Evolutionary conservation across 2,113 vertebrate genomes (phyloP).

Genomic region (Carassius auratus): DNA sequence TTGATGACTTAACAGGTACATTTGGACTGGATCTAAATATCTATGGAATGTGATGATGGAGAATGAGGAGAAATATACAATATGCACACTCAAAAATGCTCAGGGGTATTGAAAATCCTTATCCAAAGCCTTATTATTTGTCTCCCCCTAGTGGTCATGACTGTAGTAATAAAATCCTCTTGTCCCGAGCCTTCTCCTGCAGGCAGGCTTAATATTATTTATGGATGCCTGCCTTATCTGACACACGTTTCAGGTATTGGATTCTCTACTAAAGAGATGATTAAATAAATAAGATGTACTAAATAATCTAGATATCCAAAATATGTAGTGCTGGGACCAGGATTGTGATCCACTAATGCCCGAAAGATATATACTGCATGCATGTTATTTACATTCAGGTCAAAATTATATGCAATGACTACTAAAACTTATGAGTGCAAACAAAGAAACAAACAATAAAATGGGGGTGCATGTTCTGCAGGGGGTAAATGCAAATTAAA

Average conservation of each 20-base stretch:
- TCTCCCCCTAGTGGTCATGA: conserved; percentile 42
- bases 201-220: not conserved
- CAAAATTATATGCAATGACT: too few relatives aligned
- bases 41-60: conserved; percentile 9
- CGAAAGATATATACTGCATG: not conserved
- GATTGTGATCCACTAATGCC: not conserved
- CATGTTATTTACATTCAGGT: not conserved
- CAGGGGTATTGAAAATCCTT: not conserved
- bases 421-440: not conserved
- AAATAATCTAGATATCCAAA: not conserved
- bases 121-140: conserved; percentile 10
- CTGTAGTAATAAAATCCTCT: not conserved
- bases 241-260: too few relatives aligned
- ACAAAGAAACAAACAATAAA: too few relatives aligned
- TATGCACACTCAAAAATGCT: not conserved
- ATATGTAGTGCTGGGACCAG: not conserved
- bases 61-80: not conserved
- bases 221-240: not conserved
- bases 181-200: not conserved
- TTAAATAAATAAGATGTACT: not conserved
- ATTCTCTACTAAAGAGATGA: not conserved
- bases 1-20: not conserved
- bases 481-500: too few relatives aligned
- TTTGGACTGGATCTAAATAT: conserved; percentile 14
- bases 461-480: too few relatives aligned